phyloP scores from a whole-genome alignment of 2,888 invertebrate species.

The Criorhina ranunculi region DNA sequence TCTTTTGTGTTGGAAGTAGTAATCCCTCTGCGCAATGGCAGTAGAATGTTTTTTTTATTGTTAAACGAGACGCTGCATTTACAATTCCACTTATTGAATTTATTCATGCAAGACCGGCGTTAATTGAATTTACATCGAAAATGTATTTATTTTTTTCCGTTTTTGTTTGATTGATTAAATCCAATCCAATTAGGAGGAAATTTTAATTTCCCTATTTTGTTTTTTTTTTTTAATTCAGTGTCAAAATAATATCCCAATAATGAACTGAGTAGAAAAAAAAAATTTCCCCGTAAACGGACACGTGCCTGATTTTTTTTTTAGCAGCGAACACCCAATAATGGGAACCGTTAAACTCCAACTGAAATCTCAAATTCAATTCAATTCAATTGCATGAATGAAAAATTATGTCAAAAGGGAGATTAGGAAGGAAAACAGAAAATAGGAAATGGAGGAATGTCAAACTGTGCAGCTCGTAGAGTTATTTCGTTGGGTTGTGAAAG shows the following conservation, averaged over 20 bases:
- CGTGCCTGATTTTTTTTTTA: constrained; percentile 18
- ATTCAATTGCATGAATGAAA: constrained; percentile 57
- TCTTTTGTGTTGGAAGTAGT: constrained; percentile 29
- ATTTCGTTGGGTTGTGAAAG: not conserved
- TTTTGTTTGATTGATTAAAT: constrained; percentile 1
- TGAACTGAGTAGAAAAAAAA: constrained; percentile 21
- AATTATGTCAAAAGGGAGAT: constrained; percentile 6
- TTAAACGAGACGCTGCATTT: constrained; percentile 35
- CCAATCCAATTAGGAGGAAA: constrained; percentile 50
- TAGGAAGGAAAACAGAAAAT: constrained; percentile 25
- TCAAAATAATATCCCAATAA: constrained; percentile 18
- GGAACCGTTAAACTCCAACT: constrained; percentile 74
- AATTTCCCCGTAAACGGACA: constrained; percentile 21
- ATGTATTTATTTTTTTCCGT: constrained; percentile 14
- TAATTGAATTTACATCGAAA: constrained; percentile 43
- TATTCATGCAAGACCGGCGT: constrained; percentile 41
- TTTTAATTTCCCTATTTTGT: not conserved
- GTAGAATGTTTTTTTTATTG: constrained; percentile 27
- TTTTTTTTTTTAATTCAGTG: not conserved
- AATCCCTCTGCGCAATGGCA: constrained; percentile 74
- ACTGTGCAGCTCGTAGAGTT: not conserved
- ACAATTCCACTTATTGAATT: constrained; percentile 44
- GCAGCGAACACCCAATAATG: constrained; percentile 37
- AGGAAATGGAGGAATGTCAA: constrained; percentile 40
- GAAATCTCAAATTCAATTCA: constrained; percentile 69